These are phyloP conservation scores for Hoplostethus atlanticus DNA, from an alignment of 2,797 vertebrate genomes.

Conservation along the genomic window DNA sequence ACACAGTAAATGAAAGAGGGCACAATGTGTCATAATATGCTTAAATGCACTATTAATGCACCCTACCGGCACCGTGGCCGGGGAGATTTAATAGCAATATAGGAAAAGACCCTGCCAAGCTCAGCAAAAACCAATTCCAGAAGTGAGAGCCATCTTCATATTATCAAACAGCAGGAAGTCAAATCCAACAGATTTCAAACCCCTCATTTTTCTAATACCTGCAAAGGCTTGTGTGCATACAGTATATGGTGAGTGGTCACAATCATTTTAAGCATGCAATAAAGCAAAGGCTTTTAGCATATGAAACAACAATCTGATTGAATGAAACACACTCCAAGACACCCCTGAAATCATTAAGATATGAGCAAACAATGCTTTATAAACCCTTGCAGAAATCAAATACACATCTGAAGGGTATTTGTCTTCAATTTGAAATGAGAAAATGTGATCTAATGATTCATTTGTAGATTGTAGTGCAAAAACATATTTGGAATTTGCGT, in stretches of 20 bases:
- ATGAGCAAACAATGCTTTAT: conserved; percentile 49
- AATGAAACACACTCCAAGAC: conserved; percentile 6
- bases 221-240: conserved; percentile 20
- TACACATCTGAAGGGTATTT: neutral
- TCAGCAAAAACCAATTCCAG: conserved; percentile 82
- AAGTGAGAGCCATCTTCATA: conserved; percentile 83
- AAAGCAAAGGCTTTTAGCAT: conserved; percentile 60
- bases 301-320: conserved; percentile 57
- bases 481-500: neutral
- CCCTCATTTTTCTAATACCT: conserved; percentile 45
- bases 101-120: conserved; percentile 78
- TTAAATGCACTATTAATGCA: conserved; percentile 80
- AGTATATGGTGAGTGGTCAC: conserved; percentile 29
- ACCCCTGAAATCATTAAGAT: conserved; percentile 41
- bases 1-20: conserved; percentile 68
- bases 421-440: no score
- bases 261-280: conserved; percentile 42
- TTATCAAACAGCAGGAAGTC: conserved; percentile 68
- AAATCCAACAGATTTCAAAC: conserved; percentile 53
- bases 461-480: neutral
- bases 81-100: conserved; percentile 82
- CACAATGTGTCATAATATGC: conserved; percentile 77
- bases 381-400: conserved; percentile 36
- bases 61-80: conserved; percentile 49
- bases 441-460: no score